Base-by-base conservation (phyloP, 1,140 invertebrate genomes). In the Drosophila kikkawai region DNA sequence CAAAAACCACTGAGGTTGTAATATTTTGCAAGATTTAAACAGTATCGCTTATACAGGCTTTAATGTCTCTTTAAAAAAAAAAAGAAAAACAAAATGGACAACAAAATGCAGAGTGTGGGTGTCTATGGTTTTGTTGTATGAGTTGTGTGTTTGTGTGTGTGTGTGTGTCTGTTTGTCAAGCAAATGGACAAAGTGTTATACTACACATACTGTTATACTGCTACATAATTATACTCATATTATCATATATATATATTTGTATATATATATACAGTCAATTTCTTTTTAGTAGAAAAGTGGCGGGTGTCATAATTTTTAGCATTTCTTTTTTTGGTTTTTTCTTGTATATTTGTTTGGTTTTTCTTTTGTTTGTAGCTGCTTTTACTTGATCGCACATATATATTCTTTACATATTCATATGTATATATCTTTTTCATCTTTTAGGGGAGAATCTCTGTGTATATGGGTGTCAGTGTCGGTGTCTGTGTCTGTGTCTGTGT, bases 211-310 rank as follows among this genome's bases (percentile, higher is more conserved):
- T 82, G 75, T 86, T 86, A 86, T 86, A 82, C 82, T 70, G 82
- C 75, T 85, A 82, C 68, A 82, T 86, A 85, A 82, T 79, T 86
- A 81, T 76, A 76, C 65, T 70, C 74, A 76, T 83, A 73, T 74
- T 75, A 75, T 75, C 48, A 68, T 69, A 79, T 79, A 75, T 64
- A 70, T 83, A 78, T 79, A 79, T 71, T 45, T 80, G 69, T 84
- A 65, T 76, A 67, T 82, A 82, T 80, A 83, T 86, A 83, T 74
- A 88, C 84, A 88, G 76, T 86, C 80, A 51, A 88, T 86, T 73
- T 71, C 44, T 70, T 70, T 81, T 85, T 67, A 88, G 77, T 87
- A 84, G 77, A 87, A 87, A 87, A 87, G 84, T 88, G 85, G 83
- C 83, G 83, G 83, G 83, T 88, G 84, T 87, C 84, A 87, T 88